These are phyloP conservation scores for Rhinoraja longicauda DNA, from an alignment of 2,797 vertebrate genomes.

Conservation along the genomic window DNA sequence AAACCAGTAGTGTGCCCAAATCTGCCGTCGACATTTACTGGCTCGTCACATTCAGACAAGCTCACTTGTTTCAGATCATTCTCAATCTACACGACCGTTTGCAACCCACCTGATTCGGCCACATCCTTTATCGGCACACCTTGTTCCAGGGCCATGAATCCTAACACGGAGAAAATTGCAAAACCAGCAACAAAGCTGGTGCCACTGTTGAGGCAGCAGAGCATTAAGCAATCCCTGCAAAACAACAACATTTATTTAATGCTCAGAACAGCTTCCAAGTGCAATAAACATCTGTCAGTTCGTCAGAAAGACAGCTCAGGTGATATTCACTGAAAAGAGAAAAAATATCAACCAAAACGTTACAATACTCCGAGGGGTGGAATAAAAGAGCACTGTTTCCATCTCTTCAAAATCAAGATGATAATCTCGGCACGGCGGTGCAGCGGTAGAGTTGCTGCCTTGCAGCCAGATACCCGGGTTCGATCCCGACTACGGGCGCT, in stretches of 20 bases:
- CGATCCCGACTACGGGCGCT: no score
- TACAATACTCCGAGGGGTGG: neutral
- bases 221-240: conserved; percentile 88
- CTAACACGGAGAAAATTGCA: conserved; percentile 96
- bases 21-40: neutral
- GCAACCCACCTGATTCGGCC: conserved; percentile 85
- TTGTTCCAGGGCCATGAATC: conserved; percentile 97
- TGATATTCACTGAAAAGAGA: neutral
- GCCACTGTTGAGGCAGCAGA: conserved; percentile 96
- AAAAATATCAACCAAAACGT: neutral
- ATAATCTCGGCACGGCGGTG: no score
- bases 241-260: neutral
- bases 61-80: neutral
- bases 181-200: conserved; percentile 97
- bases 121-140: conserved; percentile 93
- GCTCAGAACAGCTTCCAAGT: neutral
- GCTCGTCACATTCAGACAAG: neutral
- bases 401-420: neutral
- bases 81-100: neutral
- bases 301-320: neutral
- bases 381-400: neutral
- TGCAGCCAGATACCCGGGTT: no score
- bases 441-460: no score
- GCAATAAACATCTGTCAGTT: neutral
- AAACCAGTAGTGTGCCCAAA: neutral